Evolutionary conservation across 2,888 invertebrate genomes (phyloP), one percentile per base, ranked within the genome.

Genomic region (Drosophila hamatofila): DNA sequence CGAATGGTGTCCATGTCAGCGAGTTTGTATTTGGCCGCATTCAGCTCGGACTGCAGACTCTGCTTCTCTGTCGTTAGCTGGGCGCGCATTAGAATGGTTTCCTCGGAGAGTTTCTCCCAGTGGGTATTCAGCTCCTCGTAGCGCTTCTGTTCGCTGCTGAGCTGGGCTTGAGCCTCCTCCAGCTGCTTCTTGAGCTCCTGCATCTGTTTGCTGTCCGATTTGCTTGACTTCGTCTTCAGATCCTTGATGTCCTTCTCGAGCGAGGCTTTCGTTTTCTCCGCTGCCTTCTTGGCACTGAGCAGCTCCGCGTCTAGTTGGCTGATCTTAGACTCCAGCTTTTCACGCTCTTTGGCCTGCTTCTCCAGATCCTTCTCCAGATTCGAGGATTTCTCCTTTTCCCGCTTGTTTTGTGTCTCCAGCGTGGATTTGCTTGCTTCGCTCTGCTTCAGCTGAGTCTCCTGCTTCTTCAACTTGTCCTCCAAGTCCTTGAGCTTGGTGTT

Each of bases 21-120:
- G 3, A 92, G 72, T 62, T 91, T 92, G 11, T 91, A 88, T 52
- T 84, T 91, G 7, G 82, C 67, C n/a, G 89, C 67, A 41, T 69
- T 91, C 16, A 93, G 66, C 58, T 93, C 92, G 25, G 83, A 94
- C 92, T 96, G 96, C 16, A 97, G 93, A 82, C 95, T 95, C 93
- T 97, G 96, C 89, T 97, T 97, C 91, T 97, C 97, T 63, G 95
- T 96, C 6, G 96, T 96, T 5, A 97, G 93, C 91, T 96, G 95
- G 9, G 97, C 96, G 93, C 97, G 97, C 72, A 96, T 96, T 0
- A 96, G 95, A 0, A 97, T 96, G 80, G 97, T 96, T 88, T 97
- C 97, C 91, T 97, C 97, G 91, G 96, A 96, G 41, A 98, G 92
- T 71, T 96, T 94, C 92, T 97, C 97, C 92, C 97, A 97, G 92